Evolutionary conservation across 2,113 vertebrate genomes (phyloP), one percentile per base, ranked within the genome.

Genomic region (Platanista minor): DNA sequence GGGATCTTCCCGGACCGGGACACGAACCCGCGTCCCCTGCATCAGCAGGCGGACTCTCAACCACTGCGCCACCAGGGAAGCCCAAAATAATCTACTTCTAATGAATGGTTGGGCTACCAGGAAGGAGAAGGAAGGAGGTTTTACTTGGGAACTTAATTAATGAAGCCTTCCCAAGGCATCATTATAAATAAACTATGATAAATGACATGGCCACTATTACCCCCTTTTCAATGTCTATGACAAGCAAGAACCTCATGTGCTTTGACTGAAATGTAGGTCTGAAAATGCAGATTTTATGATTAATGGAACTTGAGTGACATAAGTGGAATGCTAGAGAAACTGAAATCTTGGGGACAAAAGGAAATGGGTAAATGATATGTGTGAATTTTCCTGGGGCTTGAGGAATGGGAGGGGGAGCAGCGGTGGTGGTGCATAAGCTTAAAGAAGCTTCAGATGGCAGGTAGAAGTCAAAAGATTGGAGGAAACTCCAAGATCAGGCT

Each of bases 241-340:
- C 10, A 49, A 91, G 84, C 83, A 83, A 77, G 39, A 92, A 52
- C 75, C 52, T 25, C 62, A 20, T 29, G n/a, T 41, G 21, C 67
- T 59, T 91, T 92, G 49, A 94, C 80, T 92, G 89, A 80, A 95
- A 94, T 49, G n/a, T 46, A 91, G 25, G 36, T 80, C 52, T 66
- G 29, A 87, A 87, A 93, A 95, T 49, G 62, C 57, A 96, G 86
- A 87, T 96, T 66, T 88, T 66, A 41, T 89, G 74, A 81, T 77
- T 43, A 61, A 74, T 83, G 59, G 87, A 93, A 89, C 54, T 74
- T 84, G 62, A 93, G 43, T 93, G 82, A 69, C 92, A 95, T 27
- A 86, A 62, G 33, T 39, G 31, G 41, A 89, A 61, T 39, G 41
- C 49, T 62, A 69, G 23, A 74, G 39, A 90, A 90, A 78, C 64